Conservation (phyloP, 1,140 invertebrate species). For the Kradibia gibbosae region DNA sequence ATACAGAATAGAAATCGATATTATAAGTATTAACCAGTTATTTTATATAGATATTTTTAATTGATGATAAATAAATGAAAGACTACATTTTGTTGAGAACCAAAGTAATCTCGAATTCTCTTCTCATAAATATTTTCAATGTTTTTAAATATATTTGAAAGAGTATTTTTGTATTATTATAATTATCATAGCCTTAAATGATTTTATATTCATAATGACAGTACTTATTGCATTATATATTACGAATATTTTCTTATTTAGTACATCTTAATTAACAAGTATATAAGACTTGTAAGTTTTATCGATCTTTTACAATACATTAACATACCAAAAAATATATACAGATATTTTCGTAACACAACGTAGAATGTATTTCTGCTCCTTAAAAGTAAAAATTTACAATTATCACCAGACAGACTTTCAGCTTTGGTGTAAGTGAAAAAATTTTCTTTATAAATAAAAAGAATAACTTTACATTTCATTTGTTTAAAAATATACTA, state of each 20-base stretch:
- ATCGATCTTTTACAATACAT: constrained; percentile 51
- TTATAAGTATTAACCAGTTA: constrained; percentile 6
- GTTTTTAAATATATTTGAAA: constrained; percentile 9
- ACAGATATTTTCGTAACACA: constrained; percentile 39
- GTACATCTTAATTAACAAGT: constrained; percentile 38
- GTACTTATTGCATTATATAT: constrained; percentile 35
- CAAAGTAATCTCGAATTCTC: constrained; percentile 26
- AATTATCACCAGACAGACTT: constrained; percentile 38
- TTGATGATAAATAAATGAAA: constrained; percentile 38
- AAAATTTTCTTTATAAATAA: constrained; percentile 35
- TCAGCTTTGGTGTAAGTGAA: constrained; percentile 48
- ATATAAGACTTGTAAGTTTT: constrained; percentile 48
- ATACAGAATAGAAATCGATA: constrained; percentile 31
- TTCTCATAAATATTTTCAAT: neutral
- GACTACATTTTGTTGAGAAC: constrained; percentile 21
- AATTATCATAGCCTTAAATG: constrained; percentile 37
- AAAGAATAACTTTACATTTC: too few relatives aligned
- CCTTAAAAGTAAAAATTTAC: constrained; percentile 28
- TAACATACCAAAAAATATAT: constrained; percentile 44
- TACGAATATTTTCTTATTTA: constrained; percentile 26
- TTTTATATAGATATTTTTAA: neutral
- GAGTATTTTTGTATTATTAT: constrained; percentile 26
- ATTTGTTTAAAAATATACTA: constrained; percentile 43
- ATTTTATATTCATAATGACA: constrained; percentile 41
- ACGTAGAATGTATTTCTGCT: constrained; percentile 26